These are phyloP conservation scores for Vollenhovia emeryi DNA, from an alignment of 1,140 invertebrate genomes.

Conservation along the genomic window DNA sequence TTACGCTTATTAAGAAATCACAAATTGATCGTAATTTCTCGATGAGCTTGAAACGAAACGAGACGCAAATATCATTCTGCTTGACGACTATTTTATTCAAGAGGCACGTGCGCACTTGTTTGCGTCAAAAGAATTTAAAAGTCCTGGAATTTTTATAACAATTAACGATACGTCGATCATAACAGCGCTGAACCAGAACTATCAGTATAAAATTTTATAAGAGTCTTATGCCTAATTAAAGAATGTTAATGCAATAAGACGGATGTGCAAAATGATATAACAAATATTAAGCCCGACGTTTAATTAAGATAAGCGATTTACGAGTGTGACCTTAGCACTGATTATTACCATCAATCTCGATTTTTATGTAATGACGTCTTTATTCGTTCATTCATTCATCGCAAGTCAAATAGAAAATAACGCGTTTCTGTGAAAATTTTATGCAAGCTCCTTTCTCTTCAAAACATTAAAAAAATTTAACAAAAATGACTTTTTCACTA, in stretches of 20 bases:
- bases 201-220: conserved; percentile 14
- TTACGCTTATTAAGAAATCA: not conserved
- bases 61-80: not conserved
- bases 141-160: not conserved
- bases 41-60: not conserved
- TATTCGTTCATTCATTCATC: not conserved
- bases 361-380: not conserved
- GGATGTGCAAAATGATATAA: not conserved
- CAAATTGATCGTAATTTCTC: not conserved
- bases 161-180: conserved; percentile 9
- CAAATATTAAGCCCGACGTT: not conserved
- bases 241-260: not conserved
- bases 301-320: conserved; percentile 5
- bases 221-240: not conserved
- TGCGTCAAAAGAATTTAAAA: not conserved
- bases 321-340: not conserved
- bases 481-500: too few species aligned
- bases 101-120: not conserved
- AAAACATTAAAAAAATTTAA: not conserved
- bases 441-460: not conserved
- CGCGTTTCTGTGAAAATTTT: not conserved
- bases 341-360: not conserved
- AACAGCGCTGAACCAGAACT: not conserved
- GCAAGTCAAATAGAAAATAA: not conserved
- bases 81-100: not conserved